Evolutionary conservation across 2,113 vertebrate species (phyloP).

Genomic region (Merops nubicus): DNA sequence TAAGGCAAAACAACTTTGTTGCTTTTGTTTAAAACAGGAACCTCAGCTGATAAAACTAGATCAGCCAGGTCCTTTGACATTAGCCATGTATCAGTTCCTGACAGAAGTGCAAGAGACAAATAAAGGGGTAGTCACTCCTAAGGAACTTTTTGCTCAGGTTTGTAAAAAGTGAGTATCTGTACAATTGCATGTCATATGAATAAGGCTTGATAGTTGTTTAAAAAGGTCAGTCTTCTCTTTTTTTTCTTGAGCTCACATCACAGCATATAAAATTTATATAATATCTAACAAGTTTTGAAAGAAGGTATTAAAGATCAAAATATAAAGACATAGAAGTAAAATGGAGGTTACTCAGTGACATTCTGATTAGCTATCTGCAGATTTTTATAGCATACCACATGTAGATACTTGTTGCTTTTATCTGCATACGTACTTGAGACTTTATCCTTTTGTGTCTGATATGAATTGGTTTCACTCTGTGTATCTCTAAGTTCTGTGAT

Average conservation of each 20-base stretch:
- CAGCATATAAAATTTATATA: neutral
- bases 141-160: slow-evolving; percentile 93
- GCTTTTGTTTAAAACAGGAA: slow-evolving; percentile 77
- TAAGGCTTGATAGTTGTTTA: neutral
- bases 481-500: neutral
- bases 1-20: slow-evolving; percentile 37
- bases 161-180: slow-evolving; percentile 94
- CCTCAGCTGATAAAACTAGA: slow-evolving; percentile 84
- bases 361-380: neutral
- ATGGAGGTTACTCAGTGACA: neutral
- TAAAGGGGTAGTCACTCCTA: slow-evolving; percentile 87
- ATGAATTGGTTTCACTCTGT: neutral
- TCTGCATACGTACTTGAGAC: neutral
- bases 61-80: slow-evolving; percentile 87
- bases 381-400: neutral
- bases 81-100: slow-evolving; percentile 90
- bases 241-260: neutral
- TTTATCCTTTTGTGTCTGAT: neutral
- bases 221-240: neutral
- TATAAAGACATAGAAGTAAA: neutral
- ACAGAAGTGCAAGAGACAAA: slow-evolving; percentile 90
- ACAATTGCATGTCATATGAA: neutral
- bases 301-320: neutral
- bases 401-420: neutral
- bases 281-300: neutral